Percentiles rank a stretch among this genome's conserved stretches.
phyloP scores from a whole-genome alignment of 2,888 invertebrate genomes.

The Drosophila bunnanda region DNA sequence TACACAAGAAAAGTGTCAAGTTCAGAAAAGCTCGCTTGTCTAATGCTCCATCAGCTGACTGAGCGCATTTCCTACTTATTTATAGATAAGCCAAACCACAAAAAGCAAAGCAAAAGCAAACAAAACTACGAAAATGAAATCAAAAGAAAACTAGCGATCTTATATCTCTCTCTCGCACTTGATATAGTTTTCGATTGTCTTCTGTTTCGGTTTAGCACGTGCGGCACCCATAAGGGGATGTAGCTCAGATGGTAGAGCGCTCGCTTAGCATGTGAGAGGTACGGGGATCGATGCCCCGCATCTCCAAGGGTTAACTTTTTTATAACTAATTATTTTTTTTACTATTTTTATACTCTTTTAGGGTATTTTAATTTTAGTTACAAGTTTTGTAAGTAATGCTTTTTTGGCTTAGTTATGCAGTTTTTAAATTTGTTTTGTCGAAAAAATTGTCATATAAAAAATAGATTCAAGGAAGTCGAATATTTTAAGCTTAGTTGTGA shows the following conservation, averaged over 20 bases:
- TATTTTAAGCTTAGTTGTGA: too few relatives aligned
- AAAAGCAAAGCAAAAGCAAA: background rate
- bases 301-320: conserved; percentile 69
- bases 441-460: too few relatives aligned
- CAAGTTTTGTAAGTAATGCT: too few relatives aligned
- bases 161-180: conserved; percentile 3
- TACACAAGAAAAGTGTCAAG: conserved; percentile 45
- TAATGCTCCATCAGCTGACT: conserved; percentile 57
- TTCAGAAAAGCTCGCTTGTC: conserved; percentile 44
- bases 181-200: conserved; percentile 17
- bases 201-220: conserved; percentile 12
- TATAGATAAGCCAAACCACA: conserved; percentile 45
- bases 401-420: too few relatives aligned
- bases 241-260: conserved; percentile 84
- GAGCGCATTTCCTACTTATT: conserved; percentile 41
- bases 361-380: too few relatives aligned
- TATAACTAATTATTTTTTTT: conserved; percentile 13
- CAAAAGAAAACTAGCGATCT: conserved; percentile 19
- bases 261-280: conserved; percentile 84
- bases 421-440: too few relatives aligned
- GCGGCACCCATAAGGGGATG: conserved; percentile 72
- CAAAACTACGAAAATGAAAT: conserved; percentile 28
- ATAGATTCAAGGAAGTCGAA: too few relatives aligned
- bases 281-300: conserved; percentile 84
- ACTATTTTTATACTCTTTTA: background rate